Conservation (phyloP, 2,797 vertebrate genomes). For the Sorex maritimensis region DNA sequence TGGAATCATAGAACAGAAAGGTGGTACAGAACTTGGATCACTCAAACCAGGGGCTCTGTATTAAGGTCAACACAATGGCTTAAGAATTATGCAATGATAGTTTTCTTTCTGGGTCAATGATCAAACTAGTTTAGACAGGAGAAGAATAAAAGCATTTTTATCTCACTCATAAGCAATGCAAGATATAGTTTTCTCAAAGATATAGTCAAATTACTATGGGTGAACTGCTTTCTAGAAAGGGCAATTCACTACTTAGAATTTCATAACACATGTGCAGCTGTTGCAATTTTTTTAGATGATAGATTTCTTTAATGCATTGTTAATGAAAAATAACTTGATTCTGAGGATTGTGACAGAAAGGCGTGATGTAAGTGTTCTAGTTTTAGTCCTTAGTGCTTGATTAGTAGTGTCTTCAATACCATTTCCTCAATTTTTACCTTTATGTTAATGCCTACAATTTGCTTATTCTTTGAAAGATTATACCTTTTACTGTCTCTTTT, state of each 20-base stretch:
- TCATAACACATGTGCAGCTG: neutral
- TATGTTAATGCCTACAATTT: neutral
- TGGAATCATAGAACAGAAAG: conserved; percentile 66
- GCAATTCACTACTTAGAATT: neutral
- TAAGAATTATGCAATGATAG: conserved; percentile 69
- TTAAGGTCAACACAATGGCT: conserved; percentile 38
- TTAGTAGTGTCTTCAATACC: neutral
- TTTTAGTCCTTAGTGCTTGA: neutral
- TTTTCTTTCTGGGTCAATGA: conserved; percentile 54
- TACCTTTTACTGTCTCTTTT: neutral
- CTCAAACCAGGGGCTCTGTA: conserved; percentile 67
- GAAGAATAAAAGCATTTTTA: neutral
- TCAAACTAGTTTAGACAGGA: conserved; percentile 18
- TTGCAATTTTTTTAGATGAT: neutral
- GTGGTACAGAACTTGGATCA: conserved; percentile 23
- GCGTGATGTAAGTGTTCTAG: neutral
- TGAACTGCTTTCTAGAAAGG: conserved; percentile 21
- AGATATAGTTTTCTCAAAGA: neutral
- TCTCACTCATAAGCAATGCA: neutral
- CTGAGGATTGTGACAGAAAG: neutral
- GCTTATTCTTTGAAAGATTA: neutral
- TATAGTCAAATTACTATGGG: neutral
- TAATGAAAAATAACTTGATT: neutral
- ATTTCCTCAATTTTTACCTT: conserved; percentile 31
- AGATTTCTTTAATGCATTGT: neutral